Conservation (phyloP, 92 coral and sea anemone species). For the Paragorgia papillata region DNA sequence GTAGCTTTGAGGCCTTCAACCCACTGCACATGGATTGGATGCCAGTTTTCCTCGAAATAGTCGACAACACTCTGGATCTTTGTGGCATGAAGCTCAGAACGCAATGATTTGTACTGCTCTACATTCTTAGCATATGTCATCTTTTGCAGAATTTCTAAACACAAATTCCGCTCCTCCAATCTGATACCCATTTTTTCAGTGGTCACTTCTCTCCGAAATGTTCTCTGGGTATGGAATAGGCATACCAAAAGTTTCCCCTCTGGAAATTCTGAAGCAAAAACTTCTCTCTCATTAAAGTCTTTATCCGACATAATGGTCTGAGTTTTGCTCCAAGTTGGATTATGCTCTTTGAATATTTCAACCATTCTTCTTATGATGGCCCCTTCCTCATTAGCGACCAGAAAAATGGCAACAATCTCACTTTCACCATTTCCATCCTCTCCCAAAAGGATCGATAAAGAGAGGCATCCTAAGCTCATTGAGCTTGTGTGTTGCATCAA, state of each 20-base stretch:
- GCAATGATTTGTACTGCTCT: too few relatives aligned
- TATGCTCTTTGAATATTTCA: background rate
- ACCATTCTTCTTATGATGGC: conserved; percentile 15
- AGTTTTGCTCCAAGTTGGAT: conserved; percentile 5
- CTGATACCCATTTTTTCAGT: conserved; percentile 58
- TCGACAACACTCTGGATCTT: conserved; percentile 55
- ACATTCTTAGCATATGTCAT: too few relatives aligned
- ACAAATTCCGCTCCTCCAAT: conserved; percentile 42
- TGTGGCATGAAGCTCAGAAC: too few relatives aligned
- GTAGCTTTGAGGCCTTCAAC: conserved; percentile 44
- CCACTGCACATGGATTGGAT: conserved; percentile 58
- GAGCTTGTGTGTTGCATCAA: conserved; percentile 15
- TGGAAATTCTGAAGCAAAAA: conserved; percentile 8
- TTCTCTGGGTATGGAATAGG: background rate
- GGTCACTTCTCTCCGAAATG: conserved; percentile 42
- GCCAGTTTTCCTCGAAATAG: conserved; percentile 55
- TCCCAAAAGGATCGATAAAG: background rate
- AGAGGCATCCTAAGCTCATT: conserved; percentile 23
- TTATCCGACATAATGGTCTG: conserved; percentile 16
- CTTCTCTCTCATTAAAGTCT: conserved; percentile 7
- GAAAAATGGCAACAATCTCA: background rate
- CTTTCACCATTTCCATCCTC: conserved; percentile 30
- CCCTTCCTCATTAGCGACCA: conserved; percentile 10
- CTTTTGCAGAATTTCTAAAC: conserved; percentile 4
- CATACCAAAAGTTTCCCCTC: background rate